Evolutionary conservation across 1,140 invertebrate species (phyloP).

Genomic region (Coboldia fuscipes): DNA sequence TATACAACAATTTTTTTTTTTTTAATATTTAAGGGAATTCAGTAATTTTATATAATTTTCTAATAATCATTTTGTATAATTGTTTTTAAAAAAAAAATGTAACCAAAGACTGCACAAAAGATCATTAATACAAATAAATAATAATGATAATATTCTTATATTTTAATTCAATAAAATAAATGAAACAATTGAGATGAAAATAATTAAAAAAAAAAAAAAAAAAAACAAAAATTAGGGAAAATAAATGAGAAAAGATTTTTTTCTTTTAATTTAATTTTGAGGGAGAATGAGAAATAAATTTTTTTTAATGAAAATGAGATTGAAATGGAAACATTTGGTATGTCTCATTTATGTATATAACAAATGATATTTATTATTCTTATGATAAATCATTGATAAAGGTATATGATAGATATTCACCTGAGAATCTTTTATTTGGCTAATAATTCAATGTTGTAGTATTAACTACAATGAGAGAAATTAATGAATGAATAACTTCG

Average conservation of each 20-base stretch:
- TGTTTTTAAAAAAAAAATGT: slow-evolving; percentile 4
- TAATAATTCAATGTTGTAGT: no score
- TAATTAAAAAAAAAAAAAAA: slow-evolving; percentile 1
- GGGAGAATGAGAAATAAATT: background rate
- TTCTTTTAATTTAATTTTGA: background rate
- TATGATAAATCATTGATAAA: background rate
- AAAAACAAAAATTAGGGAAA: slow-evolving; percentile 1
- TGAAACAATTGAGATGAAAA: background rate
- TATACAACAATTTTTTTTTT: no score
- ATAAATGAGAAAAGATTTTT: slow-evolving; percentile 5
- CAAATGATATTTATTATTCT: background rate
- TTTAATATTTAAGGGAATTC: no score
- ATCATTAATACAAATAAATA: slow-evolving; percentile 25
- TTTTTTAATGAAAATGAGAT: background rate
- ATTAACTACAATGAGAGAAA: no score
- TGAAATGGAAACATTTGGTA: background rate
- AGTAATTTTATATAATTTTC: background rate
- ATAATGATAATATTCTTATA: no score
- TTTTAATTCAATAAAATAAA: background rate
- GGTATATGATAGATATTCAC: no score
- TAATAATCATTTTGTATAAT: background rate
- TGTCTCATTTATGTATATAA: background rate
- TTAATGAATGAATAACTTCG: no score
- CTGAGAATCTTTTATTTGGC: no score
- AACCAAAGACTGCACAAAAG: slow-evolving; percentile 25